phyloP scores from a whole-genome alignment of 2,888 invertebrate genomes.

The Drosophila bunnanda region DNA sequence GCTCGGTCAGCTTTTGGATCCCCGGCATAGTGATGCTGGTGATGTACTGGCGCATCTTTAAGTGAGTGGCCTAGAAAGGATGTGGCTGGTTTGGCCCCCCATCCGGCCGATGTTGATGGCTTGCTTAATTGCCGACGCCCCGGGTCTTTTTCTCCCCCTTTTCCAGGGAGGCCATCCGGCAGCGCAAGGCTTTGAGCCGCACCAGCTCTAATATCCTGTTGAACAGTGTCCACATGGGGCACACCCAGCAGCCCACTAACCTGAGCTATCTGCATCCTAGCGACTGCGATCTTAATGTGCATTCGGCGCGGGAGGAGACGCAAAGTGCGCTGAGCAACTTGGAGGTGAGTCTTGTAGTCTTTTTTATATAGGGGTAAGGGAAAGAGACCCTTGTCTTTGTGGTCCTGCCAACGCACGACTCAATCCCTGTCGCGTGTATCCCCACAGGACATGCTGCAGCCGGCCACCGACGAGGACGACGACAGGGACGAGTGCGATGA shows the following conservation, averaged over 20 bases:
- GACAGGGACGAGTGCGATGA: conserved; percentile 85
- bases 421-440: conserved; percentile 3
- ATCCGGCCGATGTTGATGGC: conserved; percentile 9
- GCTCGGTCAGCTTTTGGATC: conserved; percentile 96
- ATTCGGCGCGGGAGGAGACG: conserved; percentile 83
- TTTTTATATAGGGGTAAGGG: not conserved
- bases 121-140: conserved; percentile 22
- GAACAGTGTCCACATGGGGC: conserved; percentile 93
- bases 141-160: conserved; percentile 1
- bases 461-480: conserved; percentile 82
- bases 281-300: conserved; percentile 86
- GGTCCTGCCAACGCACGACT: conserved; percentile 9
- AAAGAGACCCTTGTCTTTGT: conserved; percentile 9
- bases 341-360: conserved; percentile 77
- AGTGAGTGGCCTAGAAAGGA: conserved; percentile 72
- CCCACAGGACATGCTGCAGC: conserved; percentile 82
- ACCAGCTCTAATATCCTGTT: conserved; percentile 94
- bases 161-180: conserved; percentile 90
- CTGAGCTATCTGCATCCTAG: conserved; percentile 87
- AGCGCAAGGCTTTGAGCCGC: conserved; percentile 92
- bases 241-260: conserved; percentile 90
- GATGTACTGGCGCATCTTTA: conserved; percentile 94
- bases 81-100: not conserved
- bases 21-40: conserved; percentile 96
- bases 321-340: conserved; percentile 85